Evolutionary conservation across 2,797 vertebrate species (phyloP), one percentile per base, ranked within the genome.

Genomic region (Rhinichthys osculus): DNA sequence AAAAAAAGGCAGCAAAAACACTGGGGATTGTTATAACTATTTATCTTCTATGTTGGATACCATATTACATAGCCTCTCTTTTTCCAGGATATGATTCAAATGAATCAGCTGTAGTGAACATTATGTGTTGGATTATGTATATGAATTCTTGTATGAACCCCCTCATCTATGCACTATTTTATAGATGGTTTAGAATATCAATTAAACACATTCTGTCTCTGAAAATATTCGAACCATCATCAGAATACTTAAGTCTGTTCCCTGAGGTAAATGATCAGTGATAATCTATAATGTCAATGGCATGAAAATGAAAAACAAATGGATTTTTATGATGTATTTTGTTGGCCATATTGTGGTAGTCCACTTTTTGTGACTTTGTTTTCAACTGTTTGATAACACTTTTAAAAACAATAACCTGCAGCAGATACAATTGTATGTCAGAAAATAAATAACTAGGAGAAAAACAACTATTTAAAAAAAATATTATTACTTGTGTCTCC

Each of bases 1-100:
- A 93, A 87, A 90, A 19, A 35, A 94, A 93, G 81, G 93, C 93
- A 81, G 91, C 93, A 81, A 91, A 92, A 76, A 93, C 93, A 69
- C 85, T 93, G 9, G 93, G 92, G 6, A 1, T 93, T 19, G 30
- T 82, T 17, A 70, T 93, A 8, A 2, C 91, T 8, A 78, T 93
- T 88, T 93, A 92, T 90, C 54, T 92, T 78, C 13, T 91, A 23
- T 89, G 71, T 79, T 93, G 93, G 84, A 91, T 91, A 86, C 92
- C 91, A 0, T 94, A 90, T 89, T 94, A 92, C 79, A 92, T 89
- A 8, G 6, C 27, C 17, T 82, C 67, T 8, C 50, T 82, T 30
- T 7, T 82, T 52, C 80, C 80, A 2, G 80, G 80, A 42, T 0
- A 59, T 9, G n/a, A 72, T 59, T 82, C 80, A 30, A 72, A 72